Evolutionary conservation across 2,888 invertebrate genomes (phyloP).

Genomic region (Nycteola revayana): DNA sequence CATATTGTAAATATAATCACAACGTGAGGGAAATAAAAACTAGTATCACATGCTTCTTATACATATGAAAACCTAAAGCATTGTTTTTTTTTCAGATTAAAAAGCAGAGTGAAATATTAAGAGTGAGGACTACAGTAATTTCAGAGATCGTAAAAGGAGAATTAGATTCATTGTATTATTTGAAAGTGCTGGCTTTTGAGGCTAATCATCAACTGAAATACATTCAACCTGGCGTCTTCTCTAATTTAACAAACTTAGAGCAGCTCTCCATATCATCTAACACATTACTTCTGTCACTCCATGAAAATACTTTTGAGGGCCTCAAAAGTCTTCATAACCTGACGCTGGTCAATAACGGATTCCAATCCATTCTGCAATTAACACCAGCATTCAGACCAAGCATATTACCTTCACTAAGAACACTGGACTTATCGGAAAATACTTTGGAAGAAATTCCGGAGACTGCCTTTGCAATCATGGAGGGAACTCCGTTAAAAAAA

Average conservation of each 20-base stretch:
- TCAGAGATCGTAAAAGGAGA: constrained; percentile 62
- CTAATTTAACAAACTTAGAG: constrained; percentile 65
- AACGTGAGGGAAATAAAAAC: no score
- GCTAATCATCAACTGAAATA: constrained; percentile 75
- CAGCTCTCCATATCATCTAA: constrained; percentile 82
- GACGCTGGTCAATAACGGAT: constrained; percentile 80
- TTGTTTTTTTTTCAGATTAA: constrained; percentile 58
- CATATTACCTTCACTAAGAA: constrained; percentile 67
- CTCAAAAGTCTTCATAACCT: constrained; percentile 71
- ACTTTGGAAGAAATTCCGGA: constrained; percentile 63
- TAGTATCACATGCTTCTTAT: no score
- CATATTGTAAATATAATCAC: no score
- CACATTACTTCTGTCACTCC: constrained; percentile 63
- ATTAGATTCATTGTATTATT: constrained; percentile 53
- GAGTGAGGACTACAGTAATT: constrained; percentile 77
- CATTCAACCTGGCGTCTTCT: constrained; percentile 74
- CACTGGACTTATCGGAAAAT: constrained; percentile 80
- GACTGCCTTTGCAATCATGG: constrained; percentile 70
- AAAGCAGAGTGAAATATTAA: constrained; percentile 56
- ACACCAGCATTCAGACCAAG: constrained; percentile 62
- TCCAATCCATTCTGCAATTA: constrained; percentile 63
- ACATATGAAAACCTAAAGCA: no score
- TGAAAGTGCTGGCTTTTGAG: constrained; percentile 75
- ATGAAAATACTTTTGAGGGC: constrained; percentile 72
- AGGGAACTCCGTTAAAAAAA: constrained; percentile 60